Base-by-base conservation (phyloP, 1,140 invertebrate genomes). In the Drosophila obscura region DNA sequence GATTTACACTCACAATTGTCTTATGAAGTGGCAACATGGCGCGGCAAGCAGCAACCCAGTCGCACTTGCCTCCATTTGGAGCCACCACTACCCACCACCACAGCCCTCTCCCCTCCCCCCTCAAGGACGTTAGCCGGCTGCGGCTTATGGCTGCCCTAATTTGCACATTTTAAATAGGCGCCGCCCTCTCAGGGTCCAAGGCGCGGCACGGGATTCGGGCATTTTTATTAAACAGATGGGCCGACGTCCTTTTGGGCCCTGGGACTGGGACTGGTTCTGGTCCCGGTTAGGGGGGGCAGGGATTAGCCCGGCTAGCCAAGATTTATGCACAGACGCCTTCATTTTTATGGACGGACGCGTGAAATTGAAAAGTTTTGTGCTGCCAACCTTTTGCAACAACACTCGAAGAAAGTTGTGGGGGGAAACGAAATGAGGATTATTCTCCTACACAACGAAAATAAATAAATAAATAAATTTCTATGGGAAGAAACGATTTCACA, bases 111-210 rank as follows among this genome's bases (percentile, higher is more conserved):
- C 16, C 41, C 46, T 8, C 4, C 19, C 22, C 28, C 15, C 45
- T 31, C 59, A 75, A 67, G 60, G 51, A 50, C 58, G 44, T 50
- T 64, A 68, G 68, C 60, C 63, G 72, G 63, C 71, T 77, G 76
- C 67, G 65, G 77, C 77, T 81, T 87, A 87, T 80, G 77, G 77
- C 74, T 44, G 69, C 53, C 83, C 84, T 88, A 88, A 88, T 88
- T 88, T 88, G 83, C 83, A 88, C 83, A 88, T 88, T 88, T 88
- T 83, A 88, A 88, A 88, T 88, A 78, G 83, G 66, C 78, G 59
- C 51, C 35, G 28, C 52, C 45, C 16, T 13, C 43, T 28, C 24
- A 13, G 11, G 35, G 35, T 35, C 26, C 46, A 31, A 22, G 15
- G 24, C 35, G 13, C 62, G 48, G 55, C 49, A 46, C 63, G 45